phyloP scores from a whole-genome alignment of 2,888 invertebrate genomes.

The Diarsia rubi region DNA sequence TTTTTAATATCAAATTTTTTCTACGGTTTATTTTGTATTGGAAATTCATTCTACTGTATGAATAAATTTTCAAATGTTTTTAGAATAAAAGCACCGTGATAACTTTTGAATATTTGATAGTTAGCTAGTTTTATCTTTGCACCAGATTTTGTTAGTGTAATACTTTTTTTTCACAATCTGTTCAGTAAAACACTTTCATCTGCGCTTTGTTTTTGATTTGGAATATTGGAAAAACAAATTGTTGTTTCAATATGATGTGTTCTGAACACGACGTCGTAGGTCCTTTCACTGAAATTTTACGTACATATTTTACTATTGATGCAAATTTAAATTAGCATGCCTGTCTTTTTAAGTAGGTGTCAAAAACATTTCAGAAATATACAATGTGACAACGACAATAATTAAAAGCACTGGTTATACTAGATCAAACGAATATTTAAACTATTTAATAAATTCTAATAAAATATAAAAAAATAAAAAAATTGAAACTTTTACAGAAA shows the following conservation, averaged over 20 bases:
- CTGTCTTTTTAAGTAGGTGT: background rate
- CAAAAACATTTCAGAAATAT: background rate
- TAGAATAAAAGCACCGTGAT: background rate
- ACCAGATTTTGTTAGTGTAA: background rate
- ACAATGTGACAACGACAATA: too few species aligned
- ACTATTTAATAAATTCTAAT: too few species aligned
- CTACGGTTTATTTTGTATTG: background rate
- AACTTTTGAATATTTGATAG: conserved; percentile 20
- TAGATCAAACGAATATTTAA: too few species aligned
- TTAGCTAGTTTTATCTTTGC: conserved; percentile 22
- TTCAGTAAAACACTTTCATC: background rate
- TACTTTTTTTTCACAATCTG: conserved; percentile 9
- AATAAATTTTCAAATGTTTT: conserved; percentile 8
- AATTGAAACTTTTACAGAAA: too few species aligned
- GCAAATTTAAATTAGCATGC: background rate
- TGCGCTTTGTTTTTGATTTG: background rate
- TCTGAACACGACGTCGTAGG: too few species aligned
- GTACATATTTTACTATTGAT: background rate
- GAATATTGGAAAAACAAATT: conserved; percentile 5
- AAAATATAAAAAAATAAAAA: too few species aligned
- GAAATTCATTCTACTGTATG: conserved; percentile 8
- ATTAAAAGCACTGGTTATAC: too few species aligned
- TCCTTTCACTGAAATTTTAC: background rate
- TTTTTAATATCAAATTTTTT: background rate
- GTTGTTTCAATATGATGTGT: background rate